Evolutionary conservation across 1,140 invertebrate genomes (phyloP).

Genomic region (Aculops lycopersici): DNA sequence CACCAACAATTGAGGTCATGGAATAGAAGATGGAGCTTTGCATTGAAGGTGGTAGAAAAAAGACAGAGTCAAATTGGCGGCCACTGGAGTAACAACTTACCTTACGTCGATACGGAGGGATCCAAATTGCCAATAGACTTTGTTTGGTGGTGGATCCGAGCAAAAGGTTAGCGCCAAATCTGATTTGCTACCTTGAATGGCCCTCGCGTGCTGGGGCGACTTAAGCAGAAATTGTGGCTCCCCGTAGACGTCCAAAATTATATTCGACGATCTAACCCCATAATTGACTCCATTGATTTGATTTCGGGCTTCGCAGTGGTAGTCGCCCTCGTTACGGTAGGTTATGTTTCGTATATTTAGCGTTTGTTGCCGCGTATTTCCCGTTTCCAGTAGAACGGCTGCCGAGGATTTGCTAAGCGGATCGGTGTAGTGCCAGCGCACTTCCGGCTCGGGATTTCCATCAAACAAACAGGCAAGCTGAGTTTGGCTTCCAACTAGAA

Average conservation of each 20-base stretch:
- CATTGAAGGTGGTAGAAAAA: too few species aligned
- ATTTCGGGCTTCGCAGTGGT: conserved; percentile 11
- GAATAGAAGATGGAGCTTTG: too few species aligned
- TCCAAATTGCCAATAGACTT: conserved; percentile 11
- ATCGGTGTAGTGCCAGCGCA: conserved; percentile 5
- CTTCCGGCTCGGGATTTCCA: conserved; percentile 5
- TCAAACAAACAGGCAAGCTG: conserved; percentile 3
- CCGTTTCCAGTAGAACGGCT: neutral
- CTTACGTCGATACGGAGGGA: conserved; percentile 5
- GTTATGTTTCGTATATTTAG: conserved; percentile 1
- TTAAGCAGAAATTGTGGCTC: conserved; percentile 1
- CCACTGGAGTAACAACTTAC: conserved; percentile 5
- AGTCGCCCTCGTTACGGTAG: conserved; percentile 8
- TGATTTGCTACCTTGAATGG: neutral
- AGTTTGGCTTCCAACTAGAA: neutral
- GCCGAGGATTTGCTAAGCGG: neutral
- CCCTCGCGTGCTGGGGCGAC: neutral
- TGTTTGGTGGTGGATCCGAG: conserved; percentile 10
- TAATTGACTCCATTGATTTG: conserved; percentile 9
- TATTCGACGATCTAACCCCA: conserved; percentile 7
- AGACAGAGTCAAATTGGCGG: too few species aligned
- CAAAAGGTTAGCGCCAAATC: conserved; percentile 10
- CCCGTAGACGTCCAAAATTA: conserved; percentile 11
- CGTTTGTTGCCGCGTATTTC: neutral
- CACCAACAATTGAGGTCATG: too few species aligned